Evolutionary conservation across 2,797 vertebrate species (phyloP), one percentile per base, ranked within the genome.

Genomic region (Calcarius lapponicus): DNA sequence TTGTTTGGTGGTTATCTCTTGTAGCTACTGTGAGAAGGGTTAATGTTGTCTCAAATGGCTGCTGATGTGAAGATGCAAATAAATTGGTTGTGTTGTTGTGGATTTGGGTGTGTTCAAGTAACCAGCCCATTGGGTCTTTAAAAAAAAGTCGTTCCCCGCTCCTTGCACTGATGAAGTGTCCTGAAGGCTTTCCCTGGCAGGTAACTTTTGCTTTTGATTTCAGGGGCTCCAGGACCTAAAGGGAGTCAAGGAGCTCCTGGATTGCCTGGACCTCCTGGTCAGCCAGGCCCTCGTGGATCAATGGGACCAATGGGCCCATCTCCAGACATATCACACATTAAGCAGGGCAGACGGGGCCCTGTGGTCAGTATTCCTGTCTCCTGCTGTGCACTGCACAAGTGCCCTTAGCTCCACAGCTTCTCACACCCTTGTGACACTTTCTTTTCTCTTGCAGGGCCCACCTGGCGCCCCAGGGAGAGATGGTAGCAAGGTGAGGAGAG

Each of bases 231-330:
- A 65, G 99, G 99, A 97, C 98, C 98, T 36, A 98, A 98, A 87
- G 99, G 99, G 62, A 98, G 98, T 85, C 96, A 98, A 26, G 99
- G 99, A 92, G 97, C 97, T 73, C 96, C 97, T 29, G 99, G 99
- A 34, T 94, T 97, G 67, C 90, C 97, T 26, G 99, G 99, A 29
- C 96, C 98, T 53, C 98, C 98, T 0, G 99, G 99, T 36, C 97
- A 98, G 70, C 98, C 99, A 5, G 99, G 99, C 56, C 98, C 99
- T 5, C 98, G 99, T 67, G 99, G 99, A 92, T 98, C 99, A 19
- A 99, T 99, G 99, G 99, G 99, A 89, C 99, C 99, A 32, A 98
- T 99, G 90, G 99, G 99, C 42, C 99, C 99, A 18, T 98, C 99
- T 86, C 99, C 99, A 65, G 99, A 99, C 58, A 97, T 99, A 92